Evolutionary conservation across 2,113 vertebrate species (phyloP).

Genomic region (Aix galericulata): DNA sequence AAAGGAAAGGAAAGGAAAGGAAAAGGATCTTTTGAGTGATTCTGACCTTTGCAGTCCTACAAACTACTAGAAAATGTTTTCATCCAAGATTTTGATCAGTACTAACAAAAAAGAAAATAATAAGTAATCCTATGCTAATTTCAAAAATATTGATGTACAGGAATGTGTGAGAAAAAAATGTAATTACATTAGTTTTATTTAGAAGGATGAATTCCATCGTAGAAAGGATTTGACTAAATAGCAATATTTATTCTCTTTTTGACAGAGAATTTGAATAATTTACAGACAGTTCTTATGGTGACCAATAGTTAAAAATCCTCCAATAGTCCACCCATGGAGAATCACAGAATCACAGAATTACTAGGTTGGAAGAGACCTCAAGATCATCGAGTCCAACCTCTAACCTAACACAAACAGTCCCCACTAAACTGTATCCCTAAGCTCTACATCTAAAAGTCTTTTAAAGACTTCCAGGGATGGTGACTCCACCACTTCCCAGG

Average conservation of each 20-base stretch:
- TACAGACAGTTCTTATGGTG: not conserved
- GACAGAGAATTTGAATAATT: not conserved
- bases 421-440: no score
- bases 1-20: no score
- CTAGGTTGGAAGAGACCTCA: no score
- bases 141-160: not conserved
- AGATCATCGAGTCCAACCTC: no score
- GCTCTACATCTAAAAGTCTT: no score
- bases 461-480: no score
- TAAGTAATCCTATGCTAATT: not conserved
- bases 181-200: not conserved
- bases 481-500: no score
- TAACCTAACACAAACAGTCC: no score
- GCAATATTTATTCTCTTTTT: not conserved
- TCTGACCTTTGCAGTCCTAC: not conserved
- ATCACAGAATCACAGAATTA: no score
- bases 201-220: not conserved
- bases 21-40: not conserved
- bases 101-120: not conserved
- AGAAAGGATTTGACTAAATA: not conserved
- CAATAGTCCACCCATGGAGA: not conserved
- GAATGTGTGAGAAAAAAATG: not conserved
- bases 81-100: not conserved
- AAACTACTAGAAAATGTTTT: not conserved
- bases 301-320: not conserved